Conservation (phyloP, 2,113 vertebrate species). For the Craseonycteris thonglongyai region DNA sequence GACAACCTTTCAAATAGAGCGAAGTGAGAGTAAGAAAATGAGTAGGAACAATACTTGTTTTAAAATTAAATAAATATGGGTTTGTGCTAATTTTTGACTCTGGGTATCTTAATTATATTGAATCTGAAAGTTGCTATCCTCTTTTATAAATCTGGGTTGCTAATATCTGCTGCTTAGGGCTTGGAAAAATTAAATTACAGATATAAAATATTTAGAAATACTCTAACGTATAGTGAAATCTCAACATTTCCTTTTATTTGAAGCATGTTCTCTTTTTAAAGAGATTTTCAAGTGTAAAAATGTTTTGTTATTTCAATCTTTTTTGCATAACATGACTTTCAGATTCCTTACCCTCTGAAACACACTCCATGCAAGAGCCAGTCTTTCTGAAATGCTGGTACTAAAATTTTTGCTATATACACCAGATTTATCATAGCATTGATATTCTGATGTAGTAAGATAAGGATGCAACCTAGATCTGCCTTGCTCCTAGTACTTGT, state of each 20-base stretch:
- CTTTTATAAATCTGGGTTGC: not conserved
- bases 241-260: not conserved
- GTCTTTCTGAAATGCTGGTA: not conserved
- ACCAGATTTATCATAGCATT: not conserved
- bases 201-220: not conserved
- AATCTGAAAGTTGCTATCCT: not conserved
- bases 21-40: not conserved
- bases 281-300: not conserved
- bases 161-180: not conserved
- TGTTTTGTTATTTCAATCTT: not conserved
- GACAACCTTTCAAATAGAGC: not conserved
- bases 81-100: not conserved
- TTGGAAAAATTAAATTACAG: not conserved
- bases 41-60: not conserved
- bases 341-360: not conserved
- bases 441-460: not conserved
- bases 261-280: not conserved
- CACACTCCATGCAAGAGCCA: fast-evolving
- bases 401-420: not conserved
- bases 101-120: not conserved
- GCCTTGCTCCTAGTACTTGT: not conserved
- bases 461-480: not conserved
- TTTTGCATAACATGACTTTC: not conserved
- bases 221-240: not conserved
- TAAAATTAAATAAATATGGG: not conserved